Conservation (phyloP, 2,113 vertebrate genomes). For the Apistogramma diplotaenia region DNA sequence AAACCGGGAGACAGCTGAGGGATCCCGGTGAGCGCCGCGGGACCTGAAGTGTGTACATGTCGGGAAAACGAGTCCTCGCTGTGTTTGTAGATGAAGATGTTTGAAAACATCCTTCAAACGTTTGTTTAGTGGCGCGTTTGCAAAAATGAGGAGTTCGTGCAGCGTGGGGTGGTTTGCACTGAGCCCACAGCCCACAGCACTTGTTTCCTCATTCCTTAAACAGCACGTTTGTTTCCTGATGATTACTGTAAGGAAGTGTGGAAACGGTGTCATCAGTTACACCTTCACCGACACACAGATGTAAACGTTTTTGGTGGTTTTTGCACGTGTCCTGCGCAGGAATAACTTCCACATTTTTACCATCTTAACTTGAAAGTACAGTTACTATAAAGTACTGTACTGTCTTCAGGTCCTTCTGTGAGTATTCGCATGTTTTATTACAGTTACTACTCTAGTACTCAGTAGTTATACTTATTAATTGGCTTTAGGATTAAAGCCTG, state of each 20-base stretch:
- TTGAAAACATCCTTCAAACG: not conserved
- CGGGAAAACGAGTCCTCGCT: too few relatives aligned
- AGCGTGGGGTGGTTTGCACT: not conserved
- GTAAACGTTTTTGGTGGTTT: not conserved
- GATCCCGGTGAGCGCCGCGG: not conserved
- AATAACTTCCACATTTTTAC: not conserved
- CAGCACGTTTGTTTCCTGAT: not conserved
- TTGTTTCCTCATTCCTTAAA: conserved; percentile 38
- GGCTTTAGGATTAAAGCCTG: not conserved
- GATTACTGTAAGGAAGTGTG: not conserved
- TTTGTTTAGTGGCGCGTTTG: not conserved
- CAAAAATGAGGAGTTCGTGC: not conserved
- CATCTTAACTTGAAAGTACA: not conserved
- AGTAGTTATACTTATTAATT: not conserved
- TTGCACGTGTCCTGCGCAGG: not conserved
- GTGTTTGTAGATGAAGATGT: not conserved
- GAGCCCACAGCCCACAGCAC: not conserved
- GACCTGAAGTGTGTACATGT: not conserved
- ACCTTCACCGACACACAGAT: not conserved
- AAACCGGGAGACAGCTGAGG: not conserved
- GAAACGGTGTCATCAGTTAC: not conserved
- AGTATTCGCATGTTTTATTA: not conserved
- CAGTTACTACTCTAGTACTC: not conserved
- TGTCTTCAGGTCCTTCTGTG: not conserved
- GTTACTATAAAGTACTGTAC: not conserved